Evolutionary conservation across 1,140 invertebrate species (phyloP), one percentile per base, ranked within the genome.

Genomic region (Drosophila gunungcola): DNA sequence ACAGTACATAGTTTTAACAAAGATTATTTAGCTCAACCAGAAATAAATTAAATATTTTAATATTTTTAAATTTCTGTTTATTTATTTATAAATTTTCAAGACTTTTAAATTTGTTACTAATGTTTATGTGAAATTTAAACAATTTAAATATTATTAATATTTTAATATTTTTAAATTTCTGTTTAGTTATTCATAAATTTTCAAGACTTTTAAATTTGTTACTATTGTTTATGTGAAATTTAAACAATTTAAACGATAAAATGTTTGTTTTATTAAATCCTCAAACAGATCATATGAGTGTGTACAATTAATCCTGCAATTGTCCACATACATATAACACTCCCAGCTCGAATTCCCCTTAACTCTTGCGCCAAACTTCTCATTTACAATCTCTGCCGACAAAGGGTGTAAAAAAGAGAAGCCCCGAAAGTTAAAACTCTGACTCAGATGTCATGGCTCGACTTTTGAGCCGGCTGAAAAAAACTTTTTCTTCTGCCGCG

Each of bases 381-480:
- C 67, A 34, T 70, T 72, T 73, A 60, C 48, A 72, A 73, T 60
- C 65, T 32, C 41, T 72, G 34, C 51, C 32, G 68, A 46, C 55
- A 72, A 54, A 69, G 67, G 55, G 62, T 68, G 36, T 49, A 42
- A 64, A 57, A 70, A 75, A 54, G 61, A 51, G 60, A 53, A 49
- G 13, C 41, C 41, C 51, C 36, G 27, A 57, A 78, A 51, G 52
- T 57, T 51, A 77, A 80, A 73, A 80, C 77, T 76, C 70, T 46
- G 67, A 57, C 72, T 78, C 83, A 80, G 62, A 79, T 86, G 83
- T 83, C 83, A 43, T 38, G 61, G 76, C 72, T 51, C 81, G 83
- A 88, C 83, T 86, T 86, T 73, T 83, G 79, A 76, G 84, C 79
- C 78, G 77, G 48, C 68, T 39, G 34, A 45, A 85, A 73, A 80